These are phyloP conservation scores for Stylophora pistillata DNA, from an alignment of 64 coral and sea anemone genomes.

Conservation along the genomic window DNA sequence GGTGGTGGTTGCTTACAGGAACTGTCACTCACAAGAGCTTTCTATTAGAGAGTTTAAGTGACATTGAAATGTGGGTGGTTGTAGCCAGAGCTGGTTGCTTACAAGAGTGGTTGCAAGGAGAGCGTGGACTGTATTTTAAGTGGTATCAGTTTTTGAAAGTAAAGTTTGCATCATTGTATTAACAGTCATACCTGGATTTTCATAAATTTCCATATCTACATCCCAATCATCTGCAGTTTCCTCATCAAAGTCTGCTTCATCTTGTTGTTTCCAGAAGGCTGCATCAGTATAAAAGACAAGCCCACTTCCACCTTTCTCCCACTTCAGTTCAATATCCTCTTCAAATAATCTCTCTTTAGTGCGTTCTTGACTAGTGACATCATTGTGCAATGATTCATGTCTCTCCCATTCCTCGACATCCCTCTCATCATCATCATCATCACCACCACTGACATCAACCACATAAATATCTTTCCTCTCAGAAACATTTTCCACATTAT, in stretches of 20 bases:
- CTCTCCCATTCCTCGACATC: constrained; percentile 92
- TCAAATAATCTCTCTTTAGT: constrained; percentile 97
- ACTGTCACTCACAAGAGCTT: no score
- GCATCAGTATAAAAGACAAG: constrained; percentile 99
- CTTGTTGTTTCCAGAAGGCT: constrained; percentile 92
- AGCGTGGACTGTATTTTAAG: no score
- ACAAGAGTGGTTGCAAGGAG: no score
- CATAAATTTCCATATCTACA: constrained; percentile 99
- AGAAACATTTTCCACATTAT: neutral
- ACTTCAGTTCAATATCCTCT: constrained; percentile 95
- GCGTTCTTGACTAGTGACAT: constrained; percentile 88
- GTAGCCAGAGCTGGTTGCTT: no score
- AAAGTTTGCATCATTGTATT: no score
- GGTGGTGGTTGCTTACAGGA: no score
- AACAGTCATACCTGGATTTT: constrained; percentile 73
- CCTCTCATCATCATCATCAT: constrained; percentile 62
- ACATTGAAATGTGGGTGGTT: no score
- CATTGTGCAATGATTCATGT: constrained; percentile 93
- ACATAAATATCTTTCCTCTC: neutral
- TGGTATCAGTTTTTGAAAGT: no score
- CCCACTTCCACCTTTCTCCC: constrained; percentile 99
- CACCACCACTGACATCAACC: neutral
- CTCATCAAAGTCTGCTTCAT: constrained; percentile 96
- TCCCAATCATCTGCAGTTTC: constrained; percentile 99
- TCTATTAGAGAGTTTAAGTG: no score